These are phyloP conservation scores for Hylomyscus alleni DNA, from an alignment of 2,797 vertebrate species.

Conservation along the genomic window DNA sequence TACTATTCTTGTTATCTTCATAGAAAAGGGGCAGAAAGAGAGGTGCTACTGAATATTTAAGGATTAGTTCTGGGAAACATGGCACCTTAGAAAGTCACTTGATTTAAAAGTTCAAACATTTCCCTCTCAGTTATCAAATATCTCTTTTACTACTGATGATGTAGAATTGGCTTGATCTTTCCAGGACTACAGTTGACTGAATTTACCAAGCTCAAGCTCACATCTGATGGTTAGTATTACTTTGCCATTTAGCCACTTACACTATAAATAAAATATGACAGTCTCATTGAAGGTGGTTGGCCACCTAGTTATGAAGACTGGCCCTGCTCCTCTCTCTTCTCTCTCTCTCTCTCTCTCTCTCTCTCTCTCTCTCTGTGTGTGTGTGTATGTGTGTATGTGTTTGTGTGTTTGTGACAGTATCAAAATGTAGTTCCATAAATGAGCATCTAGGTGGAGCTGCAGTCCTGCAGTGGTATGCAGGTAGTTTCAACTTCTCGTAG, in stretches of 20 bases:
- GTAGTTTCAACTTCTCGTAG: neutral
- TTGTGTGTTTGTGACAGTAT: too few species aligned
- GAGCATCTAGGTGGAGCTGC: rapidly evolving
- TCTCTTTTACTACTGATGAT: too few species aligned
- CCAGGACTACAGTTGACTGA: too few species aligned
- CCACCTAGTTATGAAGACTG: too few species aligned
- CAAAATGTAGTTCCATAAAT: neutral
- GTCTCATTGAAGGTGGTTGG: neutral
- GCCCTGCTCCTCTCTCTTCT: too few species aligned
- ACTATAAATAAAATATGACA: neutral
- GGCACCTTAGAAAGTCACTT: neutral
- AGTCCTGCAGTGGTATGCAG: neutral
- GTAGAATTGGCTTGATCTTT: neutral
- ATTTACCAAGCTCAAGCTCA: too few species aligned
- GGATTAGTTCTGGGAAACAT: neutral
- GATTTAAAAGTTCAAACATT: neutral
- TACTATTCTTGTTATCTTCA: neutral
- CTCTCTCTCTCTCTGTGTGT: too few species aligned
- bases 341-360: too few species aligned
- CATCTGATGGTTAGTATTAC: neutral
- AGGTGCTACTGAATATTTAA: neutral
- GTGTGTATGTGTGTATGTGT: too few species aligned
- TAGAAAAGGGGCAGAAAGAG: neutral
- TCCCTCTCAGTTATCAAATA: neutral
- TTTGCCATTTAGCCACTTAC: neutral